Base-by-base conservation (phyloP, 2,113 vertebrate species). In the Amphiprion percula region DNA sequence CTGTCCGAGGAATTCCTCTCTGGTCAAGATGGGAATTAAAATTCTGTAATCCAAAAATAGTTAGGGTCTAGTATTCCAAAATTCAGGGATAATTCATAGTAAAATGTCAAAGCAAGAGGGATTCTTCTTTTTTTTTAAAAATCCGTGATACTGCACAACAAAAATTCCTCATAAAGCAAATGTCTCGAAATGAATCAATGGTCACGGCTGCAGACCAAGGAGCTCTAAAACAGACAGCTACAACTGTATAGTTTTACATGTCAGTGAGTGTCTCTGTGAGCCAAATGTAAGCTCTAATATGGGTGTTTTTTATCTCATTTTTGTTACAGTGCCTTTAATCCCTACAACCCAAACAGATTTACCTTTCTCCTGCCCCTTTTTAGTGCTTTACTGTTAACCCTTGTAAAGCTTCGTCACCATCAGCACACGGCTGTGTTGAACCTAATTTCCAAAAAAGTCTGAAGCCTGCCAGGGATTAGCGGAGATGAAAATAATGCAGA, bases 271-370 rank as follows among this genome's bases (percentile, higher is more conserved):
- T 85, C 74, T 79, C 74, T 50, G 64, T 44, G 26, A 77, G 52
- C 46, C 62, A 89, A 87, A 87, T 71, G n/a, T 77, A 84, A 65
- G 79, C 72, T 87, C 47, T 82, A 69, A 85, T 80, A 83, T 54
- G 77, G 49, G 39, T 60, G 23, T 63, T 30, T 58, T 61, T 52
- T 74, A 37, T 71, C 49, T 26, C 37, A 61, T 68, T 82, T 83
- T 62, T 79, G 62, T 77, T 73, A 53, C 68, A 77, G 54, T 69
- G 72, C 54, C 59, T 84, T 67, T 91, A 93, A 92, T 93, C 91
- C 85, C 53, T 55, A 68, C 5, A 73, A 78, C 79, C 72, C 86
- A 89, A 89, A 83, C 85, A 83, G 84, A 88, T 91, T 89, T 89
- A 87, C 70, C 88, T 85, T 71, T 62, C 55, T 64, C 65, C 61